Evolutionary conservation across 37 sponge, comb jelly and placozoan genomes (phyloP).

Genomic region (Ianthella basta): DNA sequence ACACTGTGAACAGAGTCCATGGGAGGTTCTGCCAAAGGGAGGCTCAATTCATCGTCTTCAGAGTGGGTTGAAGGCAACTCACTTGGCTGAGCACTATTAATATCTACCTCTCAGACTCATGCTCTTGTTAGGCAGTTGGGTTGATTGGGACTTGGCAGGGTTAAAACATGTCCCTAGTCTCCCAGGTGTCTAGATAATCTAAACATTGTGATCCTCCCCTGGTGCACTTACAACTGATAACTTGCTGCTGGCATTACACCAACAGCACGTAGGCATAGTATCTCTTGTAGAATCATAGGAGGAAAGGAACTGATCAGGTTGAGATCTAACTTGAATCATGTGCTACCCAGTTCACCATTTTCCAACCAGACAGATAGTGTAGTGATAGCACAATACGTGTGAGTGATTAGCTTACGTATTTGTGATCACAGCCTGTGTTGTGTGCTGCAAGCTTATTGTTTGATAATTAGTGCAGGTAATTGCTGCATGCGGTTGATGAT

Average conservation of each 20-base stretch:
- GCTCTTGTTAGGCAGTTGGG: not conserved
- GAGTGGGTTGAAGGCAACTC: not conserved
- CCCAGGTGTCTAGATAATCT: constrained; percentile 3
- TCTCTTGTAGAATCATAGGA: not conserved
- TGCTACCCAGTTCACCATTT: not conserved
- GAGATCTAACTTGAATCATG: not conserved
- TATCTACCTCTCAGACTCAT: not conserved
- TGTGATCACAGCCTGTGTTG: no score
- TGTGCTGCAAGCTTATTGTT: no score
- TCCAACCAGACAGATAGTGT: no score
- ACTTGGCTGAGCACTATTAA: not conserved
- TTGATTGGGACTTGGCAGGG: not conserved
- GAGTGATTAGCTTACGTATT: no score
- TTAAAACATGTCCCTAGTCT: not conserved
- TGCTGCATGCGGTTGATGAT: no score
- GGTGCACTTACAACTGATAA: constrained; percentile 7
- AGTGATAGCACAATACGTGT: no score
- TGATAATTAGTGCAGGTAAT: no score
- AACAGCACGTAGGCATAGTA: constrained; percentile 20
- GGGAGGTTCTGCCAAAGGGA: not conserved
- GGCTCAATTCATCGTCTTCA: constrained; percentile 1
- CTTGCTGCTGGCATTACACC: constrained; percentile 26
- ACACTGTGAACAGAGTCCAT: not conserved
- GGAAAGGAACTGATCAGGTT: not conserved
- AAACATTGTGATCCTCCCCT: not conserved